These are phyloP conservation scores for Synergus itoensis DNA, from an alignment of 2,888 invertebrate species.

Conservation along the genomic window DNA sequence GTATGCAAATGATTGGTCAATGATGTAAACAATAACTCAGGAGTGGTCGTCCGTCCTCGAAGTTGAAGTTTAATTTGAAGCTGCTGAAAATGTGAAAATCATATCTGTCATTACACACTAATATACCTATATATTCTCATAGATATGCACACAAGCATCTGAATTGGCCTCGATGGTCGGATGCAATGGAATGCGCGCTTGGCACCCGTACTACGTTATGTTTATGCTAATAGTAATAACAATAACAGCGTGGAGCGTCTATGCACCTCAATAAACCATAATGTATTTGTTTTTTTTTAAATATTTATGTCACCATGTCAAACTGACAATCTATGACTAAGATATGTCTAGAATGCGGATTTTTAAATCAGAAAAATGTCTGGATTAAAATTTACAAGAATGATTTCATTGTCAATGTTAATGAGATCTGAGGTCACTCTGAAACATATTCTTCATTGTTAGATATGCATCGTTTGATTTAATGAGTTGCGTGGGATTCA, in stretches of 20 bases:
- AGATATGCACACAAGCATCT: conserved; percentile 58
- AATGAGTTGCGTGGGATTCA: conserved; percentile 7
- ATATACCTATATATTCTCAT: conserved; percentile 49
- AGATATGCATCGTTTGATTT: not conserved
- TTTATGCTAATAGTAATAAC: conserved; percentile 55
- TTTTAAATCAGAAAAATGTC: conserved; percentile 1
- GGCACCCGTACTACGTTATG: conserved; percentile 48
- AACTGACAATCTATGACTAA: not conserved
- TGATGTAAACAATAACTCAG: not conserved
- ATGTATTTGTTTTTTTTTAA: conserved; percentile 2
- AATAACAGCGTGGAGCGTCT: not conserved
- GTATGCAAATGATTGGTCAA: no score
- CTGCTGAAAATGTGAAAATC: conserved; percentile 47
- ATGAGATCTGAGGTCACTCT: conserved; percentile 17
- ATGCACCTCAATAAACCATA: conserved; percentile 5
- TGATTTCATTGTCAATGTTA: conserved; percentile 29
- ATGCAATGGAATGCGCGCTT: conserved; percentile 58
- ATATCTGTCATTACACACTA: conserved; percentile 1
- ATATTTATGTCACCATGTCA: conserved; percentile 25
- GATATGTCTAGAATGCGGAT: conserved; percentile 22
- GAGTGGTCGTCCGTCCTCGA: not conserved
- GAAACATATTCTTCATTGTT: not conserved
- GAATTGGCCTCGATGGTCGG: conserved; percentile 56
- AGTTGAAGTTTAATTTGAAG: not conserved
- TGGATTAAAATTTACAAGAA: conserved; percentile 16